Conservation (phyloP, 2,797 vertebrate genomes). For the Poecilia wingei region DNA sequence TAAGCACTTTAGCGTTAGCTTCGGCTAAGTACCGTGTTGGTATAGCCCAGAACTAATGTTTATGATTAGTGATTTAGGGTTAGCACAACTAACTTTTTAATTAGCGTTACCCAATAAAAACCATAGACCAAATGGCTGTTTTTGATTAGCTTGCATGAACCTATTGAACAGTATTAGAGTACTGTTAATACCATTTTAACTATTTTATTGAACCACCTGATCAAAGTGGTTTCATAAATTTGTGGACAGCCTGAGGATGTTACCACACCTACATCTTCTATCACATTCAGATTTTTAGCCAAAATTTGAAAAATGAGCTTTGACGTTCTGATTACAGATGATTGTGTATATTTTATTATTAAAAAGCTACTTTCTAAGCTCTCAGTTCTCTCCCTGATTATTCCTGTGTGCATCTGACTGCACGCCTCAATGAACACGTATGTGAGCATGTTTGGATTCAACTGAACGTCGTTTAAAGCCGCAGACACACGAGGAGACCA, state of each 20-base stretch:
- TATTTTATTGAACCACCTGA: neutral
- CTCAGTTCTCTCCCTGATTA: neutral
- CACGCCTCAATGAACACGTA: neutral
- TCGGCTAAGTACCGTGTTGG: neutral
- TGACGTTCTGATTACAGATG: neutral
- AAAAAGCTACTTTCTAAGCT: neutral
- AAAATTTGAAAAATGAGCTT: neutral
- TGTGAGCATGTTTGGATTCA: neutral
- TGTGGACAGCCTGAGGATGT: neutral
- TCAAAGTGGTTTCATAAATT: neutral
- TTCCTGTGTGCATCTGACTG: neutral
- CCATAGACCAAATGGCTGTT: neutral
- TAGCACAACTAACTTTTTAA: no score
- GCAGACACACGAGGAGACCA: neutral
- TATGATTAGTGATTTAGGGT: no score
- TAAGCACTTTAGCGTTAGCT: neutral
- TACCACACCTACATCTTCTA: neutral
- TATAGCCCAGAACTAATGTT: neutral
- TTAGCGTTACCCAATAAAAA: neutral
- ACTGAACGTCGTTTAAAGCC: neutral
- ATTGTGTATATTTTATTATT: neutral
- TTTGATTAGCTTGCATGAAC: neutral
- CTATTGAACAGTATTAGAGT: neutral
- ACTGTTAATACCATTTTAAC: no score
- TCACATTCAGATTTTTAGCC: neutral